Conservation (phyloP, 2,888 invertebrate species). For the Anorthoa munda region DNA sequence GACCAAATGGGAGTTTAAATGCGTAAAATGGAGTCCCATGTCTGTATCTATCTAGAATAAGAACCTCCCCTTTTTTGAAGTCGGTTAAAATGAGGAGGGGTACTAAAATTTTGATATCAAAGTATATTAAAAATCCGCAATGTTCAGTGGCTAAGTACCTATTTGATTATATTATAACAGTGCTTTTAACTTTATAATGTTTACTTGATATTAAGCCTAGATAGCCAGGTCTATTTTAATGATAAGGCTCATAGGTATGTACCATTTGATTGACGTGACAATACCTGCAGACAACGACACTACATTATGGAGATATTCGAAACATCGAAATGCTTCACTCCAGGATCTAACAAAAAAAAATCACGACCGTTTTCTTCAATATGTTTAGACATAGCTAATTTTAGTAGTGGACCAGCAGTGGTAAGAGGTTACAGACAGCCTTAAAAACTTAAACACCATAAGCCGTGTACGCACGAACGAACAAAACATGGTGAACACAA, state of each 20-base stretch:
- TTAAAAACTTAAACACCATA: too few species aligned
- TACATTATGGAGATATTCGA: background rate
- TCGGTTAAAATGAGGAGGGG: background rate
- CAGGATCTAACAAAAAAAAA: too few species aligned
- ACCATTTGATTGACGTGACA: slow-evolving; percentile 7
- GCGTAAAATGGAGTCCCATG: too few species aligned
- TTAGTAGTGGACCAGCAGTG: too few species aligned
- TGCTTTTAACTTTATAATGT: background rate
- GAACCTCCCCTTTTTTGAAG: background rate
- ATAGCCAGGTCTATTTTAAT: background rate
- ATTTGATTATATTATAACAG: background rate
- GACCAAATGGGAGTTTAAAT: too few species aligned
- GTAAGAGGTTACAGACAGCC: too few species aligned
- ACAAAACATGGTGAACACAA: too few species aligned
- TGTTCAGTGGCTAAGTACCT: background rate
- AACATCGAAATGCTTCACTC: too few species aligned
- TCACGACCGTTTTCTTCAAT: too few species aligned
- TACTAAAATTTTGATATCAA: background rate
- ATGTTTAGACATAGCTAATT: too few species aligned
- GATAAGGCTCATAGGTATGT: background rate
- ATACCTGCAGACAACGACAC: background rate
- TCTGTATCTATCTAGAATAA: too few species aligned
- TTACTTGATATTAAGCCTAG: background rate
- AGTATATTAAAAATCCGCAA: background rate
- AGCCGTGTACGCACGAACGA: too few species aligned